Base-by-base conservation (phyloP, 92 coral and sea anemone species). In the Phenganax stokvisi region DNA sequence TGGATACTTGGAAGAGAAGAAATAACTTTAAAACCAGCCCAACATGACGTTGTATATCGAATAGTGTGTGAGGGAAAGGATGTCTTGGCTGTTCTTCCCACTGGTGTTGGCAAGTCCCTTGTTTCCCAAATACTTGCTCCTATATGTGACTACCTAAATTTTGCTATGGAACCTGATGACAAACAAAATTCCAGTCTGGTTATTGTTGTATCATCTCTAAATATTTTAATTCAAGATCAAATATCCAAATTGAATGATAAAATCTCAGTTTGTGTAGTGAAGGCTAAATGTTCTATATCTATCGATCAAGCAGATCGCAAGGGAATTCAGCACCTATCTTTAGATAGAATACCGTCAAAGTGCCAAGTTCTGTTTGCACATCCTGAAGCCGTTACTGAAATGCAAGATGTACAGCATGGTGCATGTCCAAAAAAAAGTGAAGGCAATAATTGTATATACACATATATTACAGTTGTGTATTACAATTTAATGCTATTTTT, bases 141-240 rank as follows among this genome's bases (percentile, higher is more conserved):
- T 4, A 10, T 59, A 59, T 59, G 12, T 10, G 65, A 59, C 12
- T 59, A 4, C 12, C 12, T 59, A 27, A 10, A 37, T 37, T 37
- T 1, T 37, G 47, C 3, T 37, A 37, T 37, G 47, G 47, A 37
- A 37, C 47, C 47, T 37, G 47, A 37, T 37, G 47, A 37, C 2
- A 37, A 37, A 37, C 47, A 37, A 37, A 37, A 37, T 1, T 37
- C 47, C 47, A 37, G n/a, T 12, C 2, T 44, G 13, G 57, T 72
- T 37, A 44, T 37, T n/a, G 84, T 88, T 17, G 74, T 88, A 6
- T 88, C 86, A 7, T 86, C 86, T 5, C 72, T 68, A 16, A 85
- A 88, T 71, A 81, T 80, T 12, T 65, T 85, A 29, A 81, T 88
- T 16, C 80, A 78, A 8, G 73, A 81, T 74, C 82, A 74, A 55